phyloP scores from a whole-genome alignment of 2,113 vertebrate genomes.

The Solea senegalensis region DNA sequence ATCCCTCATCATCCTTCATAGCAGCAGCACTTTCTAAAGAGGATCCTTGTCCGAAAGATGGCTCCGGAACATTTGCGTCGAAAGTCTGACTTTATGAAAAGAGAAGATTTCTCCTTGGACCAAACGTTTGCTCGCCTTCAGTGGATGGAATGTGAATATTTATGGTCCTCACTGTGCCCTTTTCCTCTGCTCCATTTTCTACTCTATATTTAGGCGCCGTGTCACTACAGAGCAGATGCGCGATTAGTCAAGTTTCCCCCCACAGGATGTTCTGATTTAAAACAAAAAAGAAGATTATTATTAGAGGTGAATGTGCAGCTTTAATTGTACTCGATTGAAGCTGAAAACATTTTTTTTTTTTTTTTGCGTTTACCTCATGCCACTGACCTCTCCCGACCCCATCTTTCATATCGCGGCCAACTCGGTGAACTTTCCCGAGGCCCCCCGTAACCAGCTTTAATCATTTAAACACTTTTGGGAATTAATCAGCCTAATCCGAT shows the following conservation, averaged over 20 bases:
- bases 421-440: conserved; percentile 60
- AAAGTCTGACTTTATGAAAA: conserved; percentile 24
- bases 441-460: conserved; percentile 75
- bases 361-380: conserved; percentile 26
- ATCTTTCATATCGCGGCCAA: conserved; percentile 44
- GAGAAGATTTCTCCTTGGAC: conserved; percentile 49
- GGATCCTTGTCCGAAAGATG: conserved; percentile 24
- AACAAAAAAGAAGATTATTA: conserved; percentile 42
- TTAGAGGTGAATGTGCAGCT: conserved; percentile 34
- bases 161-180: conserved; percentile 62
- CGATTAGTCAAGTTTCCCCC: conserved; percentile 54
- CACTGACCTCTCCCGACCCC: conserved; percentile 31
- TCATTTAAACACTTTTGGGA: conserved; percentile 75
- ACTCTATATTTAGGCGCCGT: conserved; percentile 75
- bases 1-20: conserved; percentile 11
- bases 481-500: conserved; percentile 77
- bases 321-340: conserved; percentile 1
- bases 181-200: conserved; percentile 77
- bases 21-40: conserved; percentile 19
- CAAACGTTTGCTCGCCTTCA: conserved; percentile 37
- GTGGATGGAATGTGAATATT: conserved; percentile 75
- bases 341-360: background rate
- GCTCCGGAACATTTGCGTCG: conserved; percentile 9
- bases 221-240: conserved; percentile 64
- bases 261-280: conserved; percentile 28